Evolutionary conservation across 2,888 invertebrate genomes (phyloP), one percentile per base, ranked within the genome.

Genomic region (Drepanosiphum platanoidis): DNA sequence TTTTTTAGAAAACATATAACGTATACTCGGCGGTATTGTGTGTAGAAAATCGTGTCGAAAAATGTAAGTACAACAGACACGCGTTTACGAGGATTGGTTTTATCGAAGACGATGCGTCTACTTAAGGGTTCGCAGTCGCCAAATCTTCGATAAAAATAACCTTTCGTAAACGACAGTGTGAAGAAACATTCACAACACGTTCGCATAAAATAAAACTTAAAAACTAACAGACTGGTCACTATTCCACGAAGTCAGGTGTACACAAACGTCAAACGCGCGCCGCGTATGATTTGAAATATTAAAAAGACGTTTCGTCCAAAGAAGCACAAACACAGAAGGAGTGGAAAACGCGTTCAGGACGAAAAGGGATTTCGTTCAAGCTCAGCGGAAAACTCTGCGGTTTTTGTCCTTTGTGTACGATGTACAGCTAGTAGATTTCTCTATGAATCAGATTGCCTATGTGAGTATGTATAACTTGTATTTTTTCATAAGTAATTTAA

Each of bases 111-210:
- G 75, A 58, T 68, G 8, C 27, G 13, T 83, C 83, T 75, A 66
- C 52, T 64, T 75, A 66, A 72, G 81, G 83, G 75, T 30, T 75
- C 1, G 52, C 22, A 83, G 83, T 52, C 36, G 34, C 5, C 66
- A 46, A 74, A 75, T 75, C 83, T 66, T 46, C 27, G 52, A 30
- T 36, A 52, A 83, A 66, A 83, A 74, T 58, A 77, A 71, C 18
- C 52, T 22, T 58, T 39, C 80, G 30, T 39, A 71, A 27, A 39
- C 11, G 27, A 13, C 22, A 39, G n/a, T 30, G 58, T 30, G 8
- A 11, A n/a, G n/a, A 30, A 80, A n/a, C n/a, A n/a, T 27, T 42
- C 11, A 34, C 34, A n/a, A 64, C n/a, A n/a, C n/a, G n/a, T 52
- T 52, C 3, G 0, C 3, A 22, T 39, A 52, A 5, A 52, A 22